Base-by-base conservation (phyloP, 2,888 invertebrate genomes). In the Cephus nigrinus region DNA sequence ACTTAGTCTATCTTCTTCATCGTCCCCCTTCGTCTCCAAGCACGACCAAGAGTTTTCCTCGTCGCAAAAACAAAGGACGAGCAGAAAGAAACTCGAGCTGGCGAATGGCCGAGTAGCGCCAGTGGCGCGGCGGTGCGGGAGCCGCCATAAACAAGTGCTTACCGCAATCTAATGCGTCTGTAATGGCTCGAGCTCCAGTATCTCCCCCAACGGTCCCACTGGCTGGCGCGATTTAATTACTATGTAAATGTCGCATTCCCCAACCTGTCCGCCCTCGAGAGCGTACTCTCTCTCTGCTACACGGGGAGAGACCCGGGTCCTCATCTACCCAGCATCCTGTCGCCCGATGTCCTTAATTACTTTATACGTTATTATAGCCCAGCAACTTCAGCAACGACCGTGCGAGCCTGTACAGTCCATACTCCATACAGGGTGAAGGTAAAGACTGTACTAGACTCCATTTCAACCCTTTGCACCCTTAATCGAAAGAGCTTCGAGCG, bases 151-250 rank as follows among this genome's bases (percentile, higher is more conserved):
- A 89, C 89, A 89, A 89, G 89, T 91, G 91, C 91, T 91, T 91
- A 91, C 91, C 91, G 90, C 91, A 90, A 91, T 91, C 91, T 91
- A 91, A 91, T 91, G 91, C 91, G 90, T 90, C 91, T 90, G 91
- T 91, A 91, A 91, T 91, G 91, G 91, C 88, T 90, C 88, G 88
- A 87, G 88, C 89, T 88, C 89, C 87, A 84, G 90, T 90, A 90
- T 90, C 90, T 90, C 89, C 89, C 90, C 89, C 89, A 88, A 84
- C 85, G 88, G 89, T 88, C 88, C 88, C 90, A 89, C 90, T 90
- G 89, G 90, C 89, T 90, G 88, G 87, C 89, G 89, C 91, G 91
- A 91, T 91, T 91, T 91, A 91, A 91, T 91, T 91, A 91, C 91
- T 91, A 91, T 91, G 91, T 91, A 91, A 91, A 91, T 91, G 91